Conservation (phyloP, 1,140 invertebrate genomes). For the Dendroctonus valens region DNA sequence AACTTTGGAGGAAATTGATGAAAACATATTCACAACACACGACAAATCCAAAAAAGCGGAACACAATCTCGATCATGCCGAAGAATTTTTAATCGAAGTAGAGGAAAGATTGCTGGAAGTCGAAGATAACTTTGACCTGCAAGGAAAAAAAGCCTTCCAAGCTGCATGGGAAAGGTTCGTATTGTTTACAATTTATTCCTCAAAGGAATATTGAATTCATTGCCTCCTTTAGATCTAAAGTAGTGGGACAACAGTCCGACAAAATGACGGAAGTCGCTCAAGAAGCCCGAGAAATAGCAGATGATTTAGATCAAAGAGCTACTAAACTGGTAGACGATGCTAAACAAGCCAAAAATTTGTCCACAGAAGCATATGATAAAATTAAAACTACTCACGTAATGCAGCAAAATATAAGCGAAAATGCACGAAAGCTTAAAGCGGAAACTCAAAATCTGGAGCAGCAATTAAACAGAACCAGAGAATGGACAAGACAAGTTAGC, state of each 20-base stretch:
- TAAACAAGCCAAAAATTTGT: conserved; percentile 79
- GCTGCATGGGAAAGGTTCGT: conserved; percentile 30
- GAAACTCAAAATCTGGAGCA: conserved; percentile 62
- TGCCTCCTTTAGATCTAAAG: conserved; percentile 47
- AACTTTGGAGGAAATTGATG: conserved; percentile 29
- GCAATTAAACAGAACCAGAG: conserved; percentile 66
- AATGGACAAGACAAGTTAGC: conserved; percentile 69
- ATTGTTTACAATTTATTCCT: too few species aligned
- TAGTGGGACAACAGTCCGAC: conserved; percentile 87
- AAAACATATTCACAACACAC: conserved; percentile 4
- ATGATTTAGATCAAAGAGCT: conserved; percentile 74
- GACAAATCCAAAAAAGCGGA: conserved; percentile 24
- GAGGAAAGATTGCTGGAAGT: conserved; percentile 36
- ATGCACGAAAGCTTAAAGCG: conserved; percentile 7
- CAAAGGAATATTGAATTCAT: too few species aligned
- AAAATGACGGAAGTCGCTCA: conserved; percentile 89
- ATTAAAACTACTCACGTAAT: conserved; percentile 66
- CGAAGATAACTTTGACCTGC: neutral
- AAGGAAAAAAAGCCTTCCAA: conserved; percentile 2
- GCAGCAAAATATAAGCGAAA: conserved; percentile 5
- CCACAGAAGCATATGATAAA: conserved; percentile 74
- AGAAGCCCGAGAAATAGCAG: conserved; percentile 76
- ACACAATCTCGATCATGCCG: conserved; percentile 40
- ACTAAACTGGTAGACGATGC: conserved; percentile 74
- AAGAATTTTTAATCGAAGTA: conserved; percentile 35